Evolutionary conservation across 2,888 invertebrate species (phyloP), one percentile per base, ranked within the genome.

Genomic region (Frankliniella intonsa): DNA sequence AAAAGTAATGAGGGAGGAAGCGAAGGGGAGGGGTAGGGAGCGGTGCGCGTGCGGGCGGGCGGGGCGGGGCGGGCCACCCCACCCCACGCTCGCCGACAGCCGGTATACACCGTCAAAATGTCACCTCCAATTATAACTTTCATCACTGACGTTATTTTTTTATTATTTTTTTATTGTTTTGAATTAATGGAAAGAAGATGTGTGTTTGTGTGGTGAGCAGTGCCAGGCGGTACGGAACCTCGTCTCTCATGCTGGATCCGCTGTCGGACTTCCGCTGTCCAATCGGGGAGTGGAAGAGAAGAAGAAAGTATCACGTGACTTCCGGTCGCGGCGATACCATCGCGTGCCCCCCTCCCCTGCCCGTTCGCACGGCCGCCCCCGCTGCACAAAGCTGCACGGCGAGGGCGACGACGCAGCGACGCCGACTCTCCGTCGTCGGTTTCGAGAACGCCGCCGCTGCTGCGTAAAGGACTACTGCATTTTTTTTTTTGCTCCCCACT

Each of bases 321-420:
- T 76, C 69, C 69, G 69, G 69, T 25, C 22, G 55, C 55, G 69
- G 69, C 69, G 69, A 76, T 76, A 25, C 25, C 69, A 76, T 76
- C 69, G 22, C 25, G 22, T 22, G n/a, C 22, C 69, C 55, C 65
- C 65, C 65, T n/a, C 69, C 69, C 69, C 69, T 22, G 22, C 55
- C 55, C 55, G 38, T 38, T 38, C 38, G 38, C 38, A 38, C 38
- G 38, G 38, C 38, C 38, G 38, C 38, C 38, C 62, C 62, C 17
- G 62, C 62, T 38, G 38, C 38, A 38, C 38, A 3, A 5, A 38
- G 38, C 38, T 38, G 38, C 38, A 38, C 38, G 38, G 38, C 38
- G 38, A 38, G 38, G 38, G 38, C 38, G 38, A 38, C 38, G 38
- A 38, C 38, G 38, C 38, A 38, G 38, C 5, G 38, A 38, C 38